These are phyloP conservation scores for Neodiprion lecontei DNA, from an alignment of 1,140 invertebrate species.

Conservation along the genomic window DNA sequence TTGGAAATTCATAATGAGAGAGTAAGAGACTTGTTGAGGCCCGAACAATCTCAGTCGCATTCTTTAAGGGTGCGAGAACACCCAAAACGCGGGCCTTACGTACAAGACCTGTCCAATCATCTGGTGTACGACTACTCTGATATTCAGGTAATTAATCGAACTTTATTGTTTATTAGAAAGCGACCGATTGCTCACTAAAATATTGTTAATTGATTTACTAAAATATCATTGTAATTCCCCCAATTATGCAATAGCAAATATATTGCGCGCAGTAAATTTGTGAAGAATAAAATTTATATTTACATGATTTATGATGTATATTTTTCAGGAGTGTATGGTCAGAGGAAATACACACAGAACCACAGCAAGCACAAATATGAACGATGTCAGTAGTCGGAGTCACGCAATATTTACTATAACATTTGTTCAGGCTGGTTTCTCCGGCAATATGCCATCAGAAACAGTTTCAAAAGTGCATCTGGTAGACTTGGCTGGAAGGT, in stretches of 20 bases:
- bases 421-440: slow-evolving; percentile 84
- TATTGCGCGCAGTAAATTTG: too few species aligned
- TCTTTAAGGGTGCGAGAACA: slow-evolving; percentile 89
- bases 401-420: slow-evolving; percentile 97
- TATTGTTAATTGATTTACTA: slow-evolving; percentile 8
- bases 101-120: slow-evolving; percentile 87
- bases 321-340: slow-evolving; percentile 73
- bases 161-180: neutral
- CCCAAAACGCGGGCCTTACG: slow-evolving; percentile 90
- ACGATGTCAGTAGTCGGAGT: slow-evolving; percentile 87
- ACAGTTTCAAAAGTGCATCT: slow-evolving; percentile 89
- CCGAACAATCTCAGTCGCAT: slow-evolving; percentile 71
- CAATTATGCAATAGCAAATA: neutral
- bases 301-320: neutral
- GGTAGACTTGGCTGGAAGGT: slow-evolving; percentile 88
- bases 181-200: too few species aligned
- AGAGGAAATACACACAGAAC: slow-evolving; percentile 81
- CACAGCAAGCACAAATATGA: slow-evolving; percentile 86
- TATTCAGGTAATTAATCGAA: slow-evolving; percentile 70
- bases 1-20: slow-evolving; percentile 93
- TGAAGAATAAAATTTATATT: too few species aligned
- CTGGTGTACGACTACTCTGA: slow-evolving; percentile 86
- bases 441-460: slow-evolving; percentile 82
- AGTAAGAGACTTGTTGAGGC: slow-evolving; percentile 84
- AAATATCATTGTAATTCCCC: slow-evolving; percentile 13